phyloP scores from a whole-genome alignment of 2,797 vertebrate genomes.

The Bufotes viridis region DNA sequence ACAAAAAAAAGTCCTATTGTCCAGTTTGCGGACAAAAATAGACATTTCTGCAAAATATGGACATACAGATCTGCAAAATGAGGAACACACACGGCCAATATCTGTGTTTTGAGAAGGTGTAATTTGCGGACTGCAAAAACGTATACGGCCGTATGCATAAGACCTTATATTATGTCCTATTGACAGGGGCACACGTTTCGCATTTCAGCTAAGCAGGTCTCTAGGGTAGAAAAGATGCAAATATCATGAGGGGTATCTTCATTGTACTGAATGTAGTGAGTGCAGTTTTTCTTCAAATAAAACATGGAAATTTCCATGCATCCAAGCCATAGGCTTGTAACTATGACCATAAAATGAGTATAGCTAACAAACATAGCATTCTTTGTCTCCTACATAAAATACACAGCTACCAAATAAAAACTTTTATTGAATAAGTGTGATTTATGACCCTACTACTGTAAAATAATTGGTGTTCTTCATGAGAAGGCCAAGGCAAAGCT shows the following conservation, averaged over 20 bases:
- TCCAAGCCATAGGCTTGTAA: background rate
- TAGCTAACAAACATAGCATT: background rate
- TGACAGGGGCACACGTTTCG: no score
- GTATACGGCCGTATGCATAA: no score
- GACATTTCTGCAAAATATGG: no score
- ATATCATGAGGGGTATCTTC: background rate
- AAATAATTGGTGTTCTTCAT: background rate
- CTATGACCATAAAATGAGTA: background rate
- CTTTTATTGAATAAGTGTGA: background rate
- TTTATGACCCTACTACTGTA: conserved; percentile 24
- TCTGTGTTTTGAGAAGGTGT: no score
- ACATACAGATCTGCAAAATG: no score
- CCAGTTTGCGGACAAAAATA: no score
- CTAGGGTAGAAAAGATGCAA: no score
- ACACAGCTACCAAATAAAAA: conserved; percentile 24
- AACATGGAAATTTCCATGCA: background rate
- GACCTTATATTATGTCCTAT: no score
- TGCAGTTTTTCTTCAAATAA: background rate
- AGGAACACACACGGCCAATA: no score
- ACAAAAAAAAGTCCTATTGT: no score
- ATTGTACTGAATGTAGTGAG: background rate
- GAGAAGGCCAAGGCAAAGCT: background rate
- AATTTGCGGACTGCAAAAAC: no score
- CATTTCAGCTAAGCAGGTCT: no score
- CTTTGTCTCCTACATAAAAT: background rate